Evolutionary conservation across 2,797 vertebrate genomes (phyloP), one percentile per base, ranked within the genome.

Genomic region (Gymnocypris eckloni): DNA sequence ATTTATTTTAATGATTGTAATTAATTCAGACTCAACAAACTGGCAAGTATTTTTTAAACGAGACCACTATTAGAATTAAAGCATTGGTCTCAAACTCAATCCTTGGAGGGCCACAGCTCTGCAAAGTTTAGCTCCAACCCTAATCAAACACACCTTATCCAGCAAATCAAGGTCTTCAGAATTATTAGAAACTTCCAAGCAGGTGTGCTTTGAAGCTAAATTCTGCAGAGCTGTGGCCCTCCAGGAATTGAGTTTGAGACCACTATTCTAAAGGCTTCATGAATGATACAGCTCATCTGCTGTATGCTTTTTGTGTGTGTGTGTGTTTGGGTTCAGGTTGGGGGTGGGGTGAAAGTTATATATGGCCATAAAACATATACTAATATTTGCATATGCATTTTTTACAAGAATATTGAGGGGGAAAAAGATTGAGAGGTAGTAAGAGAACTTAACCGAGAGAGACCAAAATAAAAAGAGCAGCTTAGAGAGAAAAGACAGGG

Each of bases 381-480:
- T 43, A 43, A n/a, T 66, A 66, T 66, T 33, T 66, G 4, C 64
- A 66, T 3, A 8, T 66, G 11, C 20, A n/a, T 6, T 71, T 70
- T 11, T 71, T 12, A 43, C 39, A 45, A 71, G 22, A 45, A n/a
- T 7, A 6, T 45, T 25, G 69, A 45, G 41, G 22, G 22, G 2
- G 13, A 20, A 22, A 22, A 37, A 37, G 37, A 22, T 43, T 12
- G 39, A 52, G 28, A 41, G 41, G 10, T 0, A 39, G 25, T 59
- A 59, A n/a, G 8, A 25, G 45, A 10, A 69, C 0, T 79, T 75
- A 75, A 91, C 54, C 11, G 22, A 87, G 48, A 41, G 77, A 83
- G 67, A 84, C 7, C 15, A 67, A 67, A 67, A 67, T 37, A 8
- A 18, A 67, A 67, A 67, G 56, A 50, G 69, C 41, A 64, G 50